phyloP scores from a whole-genome alignment of 2,797 vertebrate genomes.

The Scomberomorus guttatus region DNA sequence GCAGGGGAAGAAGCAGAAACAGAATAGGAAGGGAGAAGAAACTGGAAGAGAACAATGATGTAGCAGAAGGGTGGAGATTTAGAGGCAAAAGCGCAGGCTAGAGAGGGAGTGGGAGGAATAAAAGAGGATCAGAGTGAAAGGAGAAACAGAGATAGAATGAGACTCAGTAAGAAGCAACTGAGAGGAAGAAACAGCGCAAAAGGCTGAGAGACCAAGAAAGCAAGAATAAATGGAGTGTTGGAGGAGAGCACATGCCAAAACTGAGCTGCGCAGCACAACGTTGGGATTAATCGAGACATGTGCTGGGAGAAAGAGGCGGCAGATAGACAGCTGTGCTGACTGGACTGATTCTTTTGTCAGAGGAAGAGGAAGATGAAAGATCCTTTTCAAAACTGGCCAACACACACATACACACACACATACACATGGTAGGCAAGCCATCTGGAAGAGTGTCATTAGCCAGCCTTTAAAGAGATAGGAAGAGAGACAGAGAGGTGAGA shows the following conservation, averaged over 20 bases:
- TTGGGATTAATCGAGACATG: slow-evolving; percentile 60
- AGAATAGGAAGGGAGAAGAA: slow-evolving; percentile 12
- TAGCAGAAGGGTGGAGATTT: slow-evolving; percentile 43
- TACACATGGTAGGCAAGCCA: slow-evolving; percentile 62
- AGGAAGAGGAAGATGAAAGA: slow-evolving; percentile 68
- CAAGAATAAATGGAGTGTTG: slow-evolving; percentile 27
- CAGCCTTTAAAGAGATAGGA: slow-evolving; percentile 53
- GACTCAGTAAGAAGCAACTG: not conserved
- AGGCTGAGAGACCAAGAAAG: slow-evolving; percentile 35
- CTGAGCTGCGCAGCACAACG: slow-evolving; percentile 34
- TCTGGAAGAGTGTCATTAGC: slow-evolving; percentile 76
- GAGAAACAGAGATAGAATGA: slow-evolving; percentile 5
- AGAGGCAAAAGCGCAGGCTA: slow-evolving; percentile 18
- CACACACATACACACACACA: slow-evolving; percentile 29
- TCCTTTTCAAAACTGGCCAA: slow-evolving; percentile 68
- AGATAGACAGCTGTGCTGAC: slow-evolving; percentile 76
- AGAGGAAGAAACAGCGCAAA: slow-evolving; percentile 17
- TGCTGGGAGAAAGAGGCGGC: slow-evolving; percentile 51
- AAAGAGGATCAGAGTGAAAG: slow-evolving; percentile 30
- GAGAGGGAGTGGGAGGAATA: slow-evolving; percentile 43
- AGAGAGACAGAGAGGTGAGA: slow-evolving; percentile 29
- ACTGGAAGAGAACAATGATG: slow-evolving; percentile 29
- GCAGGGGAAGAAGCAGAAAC: not conserved
- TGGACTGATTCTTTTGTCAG: slow-evolving; percentile 72
- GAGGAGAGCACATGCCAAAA: slow-evolving; percentile 21